phyloP scores from a whole-genome alignment of 2,797 vertebrate genomes.

The Poeciliopsis presidionis region DNA sequence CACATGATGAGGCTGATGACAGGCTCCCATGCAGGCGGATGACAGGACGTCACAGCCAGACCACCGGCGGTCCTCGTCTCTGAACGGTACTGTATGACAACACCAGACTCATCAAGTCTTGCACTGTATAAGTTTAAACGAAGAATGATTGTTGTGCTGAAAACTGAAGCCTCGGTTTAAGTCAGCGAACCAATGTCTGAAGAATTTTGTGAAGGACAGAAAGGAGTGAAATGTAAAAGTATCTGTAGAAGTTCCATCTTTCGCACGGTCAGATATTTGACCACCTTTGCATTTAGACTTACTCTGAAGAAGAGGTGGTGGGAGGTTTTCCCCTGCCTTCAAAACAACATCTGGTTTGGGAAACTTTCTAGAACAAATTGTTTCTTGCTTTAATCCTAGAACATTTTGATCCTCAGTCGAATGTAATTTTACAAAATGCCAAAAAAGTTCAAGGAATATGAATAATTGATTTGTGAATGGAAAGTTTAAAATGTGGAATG shows the following conservation, averaged over 20 bases:
- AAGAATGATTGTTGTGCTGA: slow-evolving; percentile 14
- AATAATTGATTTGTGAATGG: background rate
- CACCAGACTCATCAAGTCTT: slow-evolving; percentile 43
- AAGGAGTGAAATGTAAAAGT: background rate
- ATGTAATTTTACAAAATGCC: background rate
- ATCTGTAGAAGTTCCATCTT: background rate
- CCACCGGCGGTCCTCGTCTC: slow-evolving; percentile 61
- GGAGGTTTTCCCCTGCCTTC: background rate
- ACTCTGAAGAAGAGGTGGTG: background rate
- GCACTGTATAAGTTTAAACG: slow-evolving; percentile 41
- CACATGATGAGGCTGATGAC: slow-evolving; percentile 83
- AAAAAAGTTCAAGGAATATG: background rate
- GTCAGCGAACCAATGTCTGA: background rate
- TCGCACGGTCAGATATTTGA: background rate
- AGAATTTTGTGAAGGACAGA: background rate
- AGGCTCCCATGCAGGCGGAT: slow-evolving; percentile 77
- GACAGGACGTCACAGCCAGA: slow-evolving; percentile 76
- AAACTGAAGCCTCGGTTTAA: background rate
- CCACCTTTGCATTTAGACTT: background rate
- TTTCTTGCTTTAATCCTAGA: background rate
- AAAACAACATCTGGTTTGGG: background rate
- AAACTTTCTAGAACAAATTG: background rate
- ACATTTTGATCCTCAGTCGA: background rate
- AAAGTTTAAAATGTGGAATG: background rate
- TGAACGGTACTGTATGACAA: slow-evolving; percentile 57